A percentile compares a stretch with the other conserved stretches of the same genome.
Evolutionary conservation across 2,888 invertebrate genomes (phyloP).

Genomic region (Drosophila anceps): DNA sequence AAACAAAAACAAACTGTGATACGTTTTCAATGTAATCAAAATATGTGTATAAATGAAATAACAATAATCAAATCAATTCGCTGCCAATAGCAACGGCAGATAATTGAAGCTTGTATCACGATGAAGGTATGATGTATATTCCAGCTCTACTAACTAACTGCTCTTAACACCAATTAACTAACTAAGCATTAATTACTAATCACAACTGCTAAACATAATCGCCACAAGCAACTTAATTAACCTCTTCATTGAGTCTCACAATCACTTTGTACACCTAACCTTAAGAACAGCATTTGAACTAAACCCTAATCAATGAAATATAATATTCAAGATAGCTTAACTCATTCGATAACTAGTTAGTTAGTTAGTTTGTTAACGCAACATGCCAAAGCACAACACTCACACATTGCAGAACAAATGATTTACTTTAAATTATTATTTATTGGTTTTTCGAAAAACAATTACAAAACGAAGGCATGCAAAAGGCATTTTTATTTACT

Average conservation of each 20-base stretch:
- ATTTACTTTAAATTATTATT: slow-evolving; percentile 17
- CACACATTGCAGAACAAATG: slow-evolving; percentile 45
- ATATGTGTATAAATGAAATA: slow-evolving; percentile 49
- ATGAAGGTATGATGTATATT: slow-evolving; percentile 91
- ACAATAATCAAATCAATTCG: slow-evolving; percentile 83
- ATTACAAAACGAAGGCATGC: slow-evolving; percentile 15
- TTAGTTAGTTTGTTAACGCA: slow-evolving; percentile 33
- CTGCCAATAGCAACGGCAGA: slow-evolving; percentile 90
- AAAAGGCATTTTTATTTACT: slow-evolving; percentile 2
- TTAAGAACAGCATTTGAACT: slow-evolving; percentile 8
- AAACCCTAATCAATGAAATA: slow-evolving; percentile 11
- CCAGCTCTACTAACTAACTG: slow-evolving; percentile 58
- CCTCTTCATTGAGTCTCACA: slow-evolving; percentile 32
- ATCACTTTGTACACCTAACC: slow-evolving; percentile 33
- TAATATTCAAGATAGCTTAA: slow-evolving; percentile 21
- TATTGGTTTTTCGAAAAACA: neutral
- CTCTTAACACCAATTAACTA: slow-evolving; percentile 54
- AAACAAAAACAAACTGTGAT: slow-evolving; percentile 65
- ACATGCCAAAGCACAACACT: slow-evolving; percentile 52
- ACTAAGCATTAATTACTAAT: slow-evolving; percentile 45
- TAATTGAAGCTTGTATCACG: slow-evolving; percentile 97
- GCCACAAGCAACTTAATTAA: slow-evolving; percentile 29
- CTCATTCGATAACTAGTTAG: slow-evolving; percentile 29
- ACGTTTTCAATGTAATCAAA: slow-evolving; percentile 74
- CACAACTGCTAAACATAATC: slow-evolving; percentile 48